Conservation (phyloP, 2,888 invertebrate species). For the Miltochrista miniata region DNA sequence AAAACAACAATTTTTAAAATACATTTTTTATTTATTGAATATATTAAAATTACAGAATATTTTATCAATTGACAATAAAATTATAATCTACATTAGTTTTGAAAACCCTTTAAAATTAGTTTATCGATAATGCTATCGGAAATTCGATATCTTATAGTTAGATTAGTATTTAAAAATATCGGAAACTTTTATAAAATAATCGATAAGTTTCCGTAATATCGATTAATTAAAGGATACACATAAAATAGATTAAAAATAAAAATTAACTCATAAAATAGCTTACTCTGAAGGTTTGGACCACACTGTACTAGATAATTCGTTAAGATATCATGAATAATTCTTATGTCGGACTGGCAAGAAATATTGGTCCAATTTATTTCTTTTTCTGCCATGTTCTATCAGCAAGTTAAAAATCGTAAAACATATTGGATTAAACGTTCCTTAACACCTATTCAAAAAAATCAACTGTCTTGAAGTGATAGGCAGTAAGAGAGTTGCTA, state of each 20-base stretch:
- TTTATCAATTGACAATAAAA: not conserved
- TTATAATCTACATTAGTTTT: slow-evolving; percentile 5
- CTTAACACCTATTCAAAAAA: too few relatives aligned
- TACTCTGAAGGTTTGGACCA: not conserved
- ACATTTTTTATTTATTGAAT: slow-evolving; percentile 28
- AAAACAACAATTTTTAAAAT: slow-evolving; percentile 30
- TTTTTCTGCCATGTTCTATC: not conserved
- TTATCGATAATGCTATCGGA: not conserved
- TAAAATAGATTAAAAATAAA: not conserved
- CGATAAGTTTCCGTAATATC: too few relatives aligned
- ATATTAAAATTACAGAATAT: slow-evolving; percentile 9
- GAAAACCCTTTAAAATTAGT: not conserved
- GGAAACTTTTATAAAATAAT: not conserved
- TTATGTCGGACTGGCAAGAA: too few relatives aligned
- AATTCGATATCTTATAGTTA: not conserved
- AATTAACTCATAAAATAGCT: not conserved
- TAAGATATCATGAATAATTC: too few relatives aligned
- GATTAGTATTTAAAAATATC: not conserved
- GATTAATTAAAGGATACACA: too few relatives aligned
- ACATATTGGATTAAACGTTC: too few relatives aligned
- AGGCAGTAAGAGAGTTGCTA: too few relatives aligned
- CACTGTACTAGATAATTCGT: not conserved
- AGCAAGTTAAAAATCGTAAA: too few relatives aligned
- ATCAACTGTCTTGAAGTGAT: too few relatives aligned
- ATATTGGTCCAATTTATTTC: too few relatives aligned